A percentile compares a stretch with the other conserved stretches of the same genome.
Conservation (phyloP, 2,113 vertebrate species). For the Callopanchax toddi region DNA sequence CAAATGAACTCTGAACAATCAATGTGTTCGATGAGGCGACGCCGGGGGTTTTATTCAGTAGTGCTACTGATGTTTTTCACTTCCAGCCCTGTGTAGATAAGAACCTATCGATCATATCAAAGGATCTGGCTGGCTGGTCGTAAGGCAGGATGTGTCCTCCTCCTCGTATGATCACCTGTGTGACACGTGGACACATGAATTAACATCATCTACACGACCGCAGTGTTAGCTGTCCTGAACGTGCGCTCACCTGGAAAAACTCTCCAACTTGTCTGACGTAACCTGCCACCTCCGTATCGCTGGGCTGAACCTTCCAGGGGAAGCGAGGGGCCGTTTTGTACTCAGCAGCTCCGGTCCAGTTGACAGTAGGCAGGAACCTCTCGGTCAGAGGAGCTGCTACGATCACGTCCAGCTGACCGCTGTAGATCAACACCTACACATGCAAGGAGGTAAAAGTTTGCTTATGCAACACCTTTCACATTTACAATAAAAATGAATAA, state of each 20-base stretch:
- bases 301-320: conserved; percentile 84
- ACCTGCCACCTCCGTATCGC: conserved; percentile 85
- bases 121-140: conserved; percentile 84
- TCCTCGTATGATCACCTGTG: conserved; percentile 84
- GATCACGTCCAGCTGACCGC: conserved; percentile 88
- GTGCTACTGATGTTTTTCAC: conserved; percentile 21
- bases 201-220: background rate
- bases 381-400: conserved; percentile 86
- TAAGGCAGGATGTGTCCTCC: conserved; percentile 86
- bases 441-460: too few relatives aligned
- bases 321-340: conserved; percentile 75
- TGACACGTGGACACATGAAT: background rate
- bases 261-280: conserved; percentile 83
- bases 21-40: background rate
- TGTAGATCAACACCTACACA: conserved; percentile 84
- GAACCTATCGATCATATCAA: conserved; percentile 88
- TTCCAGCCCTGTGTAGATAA: conserved; percentile 79
- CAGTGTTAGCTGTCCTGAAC: accelerated
- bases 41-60: background rate
- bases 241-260: conserved; percentile 84
- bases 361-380: conserved; percentile 81
- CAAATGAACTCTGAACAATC: conserved; percentile 27
- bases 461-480: too few relatives aligned
- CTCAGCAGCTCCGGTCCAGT: conserved; percentile 79
- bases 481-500: too few relatives aligned